phyloP scores from a whole-genome alignment of 1,140 invertebrate genomes.

The Dendrolimus punctatus region DNA sequence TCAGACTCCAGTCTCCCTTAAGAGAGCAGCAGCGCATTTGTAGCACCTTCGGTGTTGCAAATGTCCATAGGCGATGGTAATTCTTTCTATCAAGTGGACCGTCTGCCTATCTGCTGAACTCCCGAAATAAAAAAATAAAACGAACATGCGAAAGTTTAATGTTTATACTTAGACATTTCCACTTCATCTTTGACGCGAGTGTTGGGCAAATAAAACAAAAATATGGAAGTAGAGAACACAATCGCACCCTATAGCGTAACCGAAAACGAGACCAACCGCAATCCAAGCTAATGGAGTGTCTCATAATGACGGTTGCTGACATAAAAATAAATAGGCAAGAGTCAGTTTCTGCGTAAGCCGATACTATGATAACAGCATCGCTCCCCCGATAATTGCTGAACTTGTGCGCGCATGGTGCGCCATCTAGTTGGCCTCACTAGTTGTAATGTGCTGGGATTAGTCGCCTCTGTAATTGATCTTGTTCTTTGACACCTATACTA shows the following conservation, averaged over 20 bases:
- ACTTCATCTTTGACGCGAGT: conserved; percentile 1
- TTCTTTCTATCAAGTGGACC: too few species aligned
- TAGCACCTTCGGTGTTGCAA: too few species aligned
- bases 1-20: too few species aligned
- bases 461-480: conserved; percentile 37
- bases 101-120: too few species aligned
- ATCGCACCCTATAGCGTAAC: conserved; percentile 62
- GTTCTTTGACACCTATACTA: conserved; percentile 12
- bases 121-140: too few species aligned
- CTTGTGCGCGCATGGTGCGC: conserved; percentile 37
- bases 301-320: conserved; percentile 71
- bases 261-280: conserved; percentile 64
- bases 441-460: conserved; percentile 51
- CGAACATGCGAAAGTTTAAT: too few species aligned
- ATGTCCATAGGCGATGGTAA: too few species aligned
- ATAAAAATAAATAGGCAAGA: conserved; percentile 72
- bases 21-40: too few species aligned
- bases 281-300: conserved; percentile 71
- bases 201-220: conserved; percentile 17
- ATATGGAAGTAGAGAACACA: conserved; percentile 35
- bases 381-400: conserved; percentile 68
- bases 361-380: conserved; percentile 71
- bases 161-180: not conserved
- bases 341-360: conserved; percentile 71
- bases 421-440: conserved; percentile 12